Conservation (phyloP, 2,888 invertebrate species). For the Caenorhabditis zanzibari region DNA sequence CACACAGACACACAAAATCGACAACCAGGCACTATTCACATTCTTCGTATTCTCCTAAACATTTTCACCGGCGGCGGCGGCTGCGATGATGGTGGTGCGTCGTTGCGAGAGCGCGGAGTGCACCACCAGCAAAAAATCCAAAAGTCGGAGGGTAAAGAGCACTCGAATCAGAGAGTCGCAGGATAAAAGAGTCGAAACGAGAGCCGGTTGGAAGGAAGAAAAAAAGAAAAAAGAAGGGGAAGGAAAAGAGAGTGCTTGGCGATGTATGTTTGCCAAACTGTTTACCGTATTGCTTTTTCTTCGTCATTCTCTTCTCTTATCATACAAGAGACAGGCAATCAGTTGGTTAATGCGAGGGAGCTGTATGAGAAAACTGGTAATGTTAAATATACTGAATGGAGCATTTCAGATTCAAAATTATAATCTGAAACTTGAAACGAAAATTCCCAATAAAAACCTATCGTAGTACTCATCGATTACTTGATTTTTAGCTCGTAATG, state of each 20-base stretch:
- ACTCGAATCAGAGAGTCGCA: constrained; percentile 48
- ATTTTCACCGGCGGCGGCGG: constrained; percentile 38
- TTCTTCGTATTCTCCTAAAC: constrained; percentile 48
- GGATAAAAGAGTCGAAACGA: constrained; percentile 50
- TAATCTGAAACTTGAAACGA: neutral
- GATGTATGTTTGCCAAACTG: constrained; percentile 61
- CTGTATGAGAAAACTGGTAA: constrained; percentile 32
- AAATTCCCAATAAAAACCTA: neutral
- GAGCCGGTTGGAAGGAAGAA: constrained; percentile 52
- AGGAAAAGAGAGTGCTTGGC: constrained; percentile 50
- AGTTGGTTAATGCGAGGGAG: constrained; percentile 20
- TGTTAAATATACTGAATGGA: neutral
- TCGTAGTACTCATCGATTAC: no score
- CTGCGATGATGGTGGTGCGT: constrained; percentile 33
- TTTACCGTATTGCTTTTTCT: constrained; percentile 62
- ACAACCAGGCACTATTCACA: constrained; percentile 61
- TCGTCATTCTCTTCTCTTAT: constrained; percentile 52
- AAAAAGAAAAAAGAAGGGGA: constrained; percentile 15
- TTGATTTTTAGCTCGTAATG: no score
- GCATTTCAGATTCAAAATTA: neutral
- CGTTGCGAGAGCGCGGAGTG: constrained; percentile 55
- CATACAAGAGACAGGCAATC: constrained; percentile 36
- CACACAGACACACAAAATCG: constrained; percentile 55
- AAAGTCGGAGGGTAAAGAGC: constrained; percentile 43
- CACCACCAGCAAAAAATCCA: constrained; percentile 51